Evolutionary conservation across 2,797 vertebrate genomes (phyloP).

Genomic region (Philypnodon macrostomus): DNA sequence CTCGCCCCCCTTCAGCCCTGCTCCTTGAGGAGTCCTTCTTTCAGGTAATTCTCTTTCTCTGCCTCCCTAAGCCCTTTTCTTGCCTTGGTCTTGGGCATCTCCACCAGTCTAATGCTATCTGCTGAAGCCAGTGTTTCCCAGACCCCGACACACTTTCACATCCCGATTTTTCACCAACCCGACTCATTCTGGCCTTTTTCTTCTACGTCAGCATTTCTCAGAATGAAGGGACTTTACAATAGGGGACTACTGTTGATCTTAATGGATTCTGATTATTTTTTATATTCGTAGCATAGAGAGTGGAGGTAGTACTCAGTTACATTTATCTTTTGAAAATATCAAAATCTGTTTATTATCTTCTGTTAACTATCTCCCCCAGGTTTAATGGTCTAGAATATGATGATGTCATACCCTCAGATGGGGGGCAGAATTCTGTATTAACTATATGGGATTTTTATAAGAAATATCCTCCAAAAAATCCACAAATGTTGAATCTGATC

Average conservation of each 20-base stretch:
- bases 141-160: constrained; percentile 58
- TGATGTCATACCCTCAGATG: no score
- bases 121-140: constrained; percentile 56
- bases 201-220: constrained; percentile 38
- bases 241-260: neutral
- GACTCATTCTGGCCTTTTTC: constrained; percentile 14
- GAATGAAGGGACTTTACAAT: constrained; percentile 11
- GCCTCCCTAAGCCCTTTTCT: constrained; percentile 52
- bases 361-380: no score
- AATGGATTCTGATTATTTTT: constrained; percentile 1
- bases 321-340: no score
- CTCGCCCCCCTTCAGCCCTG: constrained; percentile 8
- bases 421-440: no score
- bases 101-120: constrained; percentile 31
- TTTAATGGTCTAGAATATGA: no score
- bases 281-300: no score
- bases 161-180: constrained; percentile 42
- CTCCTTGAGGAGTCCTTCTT: constrained; percentile 37
- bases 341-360: no score
- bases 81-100: constrained; percentile 33
- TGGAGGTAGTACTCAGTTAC: no score
- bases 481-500: no score
- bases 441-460: no score
- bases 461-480: no score
- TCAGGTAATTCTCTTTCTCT: constrained; percentile 47